Base-by-base conservation (phyloP, 2,797 vertebrate species). In the Gambelia wislizenii region DNA sequence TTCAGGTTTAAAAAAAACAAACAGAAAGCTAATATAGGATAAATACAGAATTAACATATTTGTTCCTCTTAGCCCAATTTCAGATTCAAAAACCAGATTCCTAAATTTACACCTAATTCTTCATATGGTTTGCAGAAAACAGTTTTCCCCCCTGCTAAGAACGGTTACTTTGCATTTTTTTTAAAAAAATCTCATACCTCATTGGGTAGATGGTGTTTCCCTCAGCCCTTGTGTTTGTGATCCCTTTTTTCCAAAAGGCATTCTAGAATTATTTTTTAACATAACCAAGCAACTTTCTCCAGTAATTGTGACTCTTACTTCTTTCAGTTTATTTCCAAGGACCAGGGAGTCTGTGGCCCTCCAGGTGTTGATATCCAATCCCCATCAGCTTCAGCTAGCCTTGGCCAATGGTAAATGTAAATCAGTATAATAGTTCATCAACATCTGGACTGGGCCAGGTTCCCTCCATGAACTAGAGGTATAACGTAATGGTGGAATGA, bases 271-370 rank as follows among this genome's bases (percentile, higher is more conserved):
- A 47, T 33, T 83, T 89, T 9, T 67, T 59, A 76, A 33, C 8
- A 52, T 81, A 84, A 92, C 89, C 79, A 92, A 93, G 83, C 89
- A 93, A 86, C 94, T 94, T 94, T 70, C 10, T 92, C 83, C 44
- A 87, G 87, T 87, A 91, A 82, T 61, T 61, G 3, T 90, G 92
- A 87, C 39, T 81, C 83, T 92, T 92, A 1, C 89, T 92, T 12
- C 81, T 85, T 44, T 61, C 12, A 12, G 5, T 33, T 77, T 78
- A 5, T 86, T 39, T 54, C 12, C 59, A 39, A 75, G 39, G 18
- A 27, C 44, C 25, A 25, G 39, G 72, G 22, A 25, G 27, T 9
- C 20, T 9, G 7, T 44, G 39, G n/a, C 22, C 8, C 72, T 25
- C 18, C 72, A 75, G 22, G 44, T 75, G 72, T 75, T 75, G 39